Conservation (phyloP, 1,140 invertebrate genomes). For the Elymnias hypermnestra region DNA sequence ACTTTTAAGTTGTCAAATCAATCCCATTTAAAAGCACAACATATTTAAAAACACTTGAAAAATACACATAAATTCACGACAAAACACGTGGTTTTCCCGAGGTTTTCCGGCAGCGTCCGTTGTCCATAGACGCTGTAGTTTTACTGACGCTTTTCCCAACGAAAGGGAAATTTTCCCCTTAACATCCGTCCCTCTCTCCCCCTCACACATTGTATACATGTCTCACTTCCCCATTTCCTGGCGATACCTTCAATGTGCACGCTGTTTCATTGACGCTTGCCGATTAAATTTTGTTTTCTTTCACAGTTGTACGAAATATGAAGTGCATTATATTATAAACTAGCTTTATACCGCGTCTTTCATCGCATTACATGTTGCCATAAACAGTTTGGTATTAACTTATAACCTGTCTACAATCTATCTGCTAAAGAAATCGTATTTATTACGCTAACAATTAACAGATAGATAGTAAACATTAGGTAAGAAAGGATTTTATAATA, state of each 20-base stretch:
- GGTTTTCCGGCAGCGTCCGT: constrained; percentile 25
- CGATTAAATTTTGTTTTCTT: constrained; percentile 42
- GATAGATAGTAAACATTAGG: no score
- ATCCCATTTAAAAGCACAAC: constrained; percentile 2
- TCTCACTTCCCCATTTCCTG: constrained; percentile 42
- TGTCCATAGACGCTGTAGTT: constrained; percentile 17
- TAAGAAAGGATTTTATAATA: no score
- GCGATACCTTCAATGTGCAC: constrained; percentile 44
- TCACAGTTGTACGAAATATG: constrained; percentile 28
- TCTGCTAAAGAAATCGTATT: no score
- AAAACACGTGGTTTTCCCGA: constrained; percentile 5
- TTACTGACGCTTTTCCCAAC: constrained; percentile 42
- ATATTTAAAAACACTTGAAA: constrained; percentile 16
- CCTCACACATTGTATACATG: background rate
- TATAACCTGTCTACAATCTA: no score
- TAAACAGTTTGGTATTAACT: no score
- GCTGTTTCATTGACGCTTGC: constrained; percentile 52
- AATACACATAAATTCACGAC: constrained; percentile 4
- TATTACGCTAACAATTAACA: no score
- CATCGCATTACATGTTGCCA: no score
- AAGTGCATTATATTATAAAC: constrained; percentile 32
- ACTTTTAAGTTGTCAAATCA: background rate
- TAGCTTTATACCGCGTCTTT: no score
- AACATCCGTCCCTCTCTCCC: constrained; percentile 19
- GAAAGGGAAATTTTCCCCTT: constrained; percentile 54